phyloP scores from a whole-genome alignment of 2,797 vertebrate species.

The Catharus ustulatus region DNA sequence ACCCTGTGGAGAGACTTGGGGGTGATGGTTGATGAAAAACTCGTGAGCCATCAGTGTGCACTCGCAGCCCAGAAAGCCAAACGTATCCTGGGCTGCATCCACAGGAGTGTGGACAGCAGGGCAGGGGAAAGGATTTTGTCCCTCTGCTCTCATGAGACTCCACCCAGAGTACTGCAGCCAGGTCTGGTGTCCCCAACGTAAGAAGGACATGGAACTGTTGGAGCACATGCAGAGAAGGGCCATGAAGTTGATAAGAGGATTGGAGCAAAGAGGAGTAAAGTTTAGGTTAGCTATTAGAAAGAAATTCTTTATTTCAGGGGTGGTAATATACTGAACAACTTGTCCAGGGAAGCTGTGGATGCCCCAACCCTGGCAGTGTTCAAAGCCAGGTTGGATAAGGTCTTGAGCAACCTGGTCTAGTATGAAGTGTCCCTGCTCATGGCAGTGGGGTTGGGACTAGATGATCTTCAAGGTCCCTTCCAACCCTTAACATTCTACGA shows the following conservation, averaged over 20 bases:
- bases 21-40: neutral
- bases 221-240: neutral
- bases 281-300: neutral
- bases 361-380: neutral
- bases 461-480: neutral
- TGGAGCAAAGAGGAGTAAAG: neutral
- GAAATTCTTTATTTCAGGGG: neutral
- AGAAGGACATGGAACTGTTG: neutral
- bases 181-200: neutral
- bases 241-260: neutral
- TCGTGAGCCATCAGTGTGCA: neutral
- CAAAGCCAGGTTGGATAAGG: neutral
- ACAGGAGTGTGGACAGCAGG: neutral
- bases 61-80: neutral
- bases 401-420: neutral
- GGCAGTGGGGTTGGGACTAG: neutral
- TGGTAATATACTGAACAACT: neutral
- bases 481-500: neutral
- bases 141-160: neutral
- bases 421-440: neutral
- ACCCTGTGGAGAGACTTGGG: neutral
- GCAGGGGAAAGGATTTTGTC: neutral
- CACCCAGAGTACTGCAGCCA: neutral
- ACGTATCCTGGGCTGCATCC: neutral
- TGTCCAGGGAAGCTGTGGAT: neutral